Percentiles rank a stretch among this genome's conserved stretches.
Conservation (phyloP, 2,888 invertebrate genomes). For the Drosophila kokeensis region DNA sequence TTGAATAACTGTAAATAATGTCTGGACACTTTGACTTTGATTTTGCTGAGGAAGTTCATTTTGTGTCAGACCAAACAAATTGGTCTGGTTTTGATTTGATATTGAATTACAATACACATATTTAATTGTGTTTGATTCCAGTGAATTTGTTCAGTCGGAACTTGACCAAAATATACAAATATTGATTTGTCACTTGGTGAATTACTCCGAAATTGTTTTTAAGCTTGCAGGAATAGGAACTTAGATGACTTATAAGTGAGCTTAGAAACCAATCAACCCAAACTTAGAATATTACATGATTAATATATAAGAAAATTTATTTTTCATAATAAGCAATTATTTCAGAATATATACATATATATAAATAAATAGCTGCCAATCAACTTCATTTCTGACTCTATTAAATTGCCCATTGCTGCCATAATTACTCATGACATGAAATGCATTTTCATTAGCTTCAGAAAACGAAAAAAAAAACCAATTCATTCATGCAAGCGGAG, state of each 20-base stretch:
- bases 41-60: neutral
- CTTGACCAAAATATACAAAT: neutral
- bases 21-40: conserved; percentile 23
- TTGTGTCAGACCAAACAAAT: conserved; percentile 20
- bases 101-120: conserved; percentile 7
- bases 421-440: conserved; percentile 60
- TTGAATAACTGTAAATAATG: conserved; percentile 34
- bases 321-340: neutral
- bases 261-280: neutral
- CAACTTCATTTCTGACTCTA: neutral
- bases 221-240: neutral
- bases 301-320: neutral
- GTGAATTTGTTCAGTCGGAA: neutral
- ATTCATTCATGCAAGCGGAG: conserved; percentile 61
- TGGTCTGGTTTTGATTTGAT: neutral
- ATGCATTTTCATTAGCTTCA: conserved; percentile 43
- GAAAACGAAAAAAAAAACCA: conserved; percentile 23
- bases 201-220: neutral
- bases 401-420: conserved; percentile 35
- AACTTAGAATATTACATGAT: neutral
- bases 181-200: neutral
- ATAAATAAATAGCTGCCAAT: neutral
- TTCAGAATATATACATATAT: neutral
- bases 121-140: neutral
- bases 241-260: neutral